These are phyloP conservation scores for Apaloderma vittatum DNA, from an alignment of 2,113 vertebrate species.

Conservation along the genomic window DNA sequence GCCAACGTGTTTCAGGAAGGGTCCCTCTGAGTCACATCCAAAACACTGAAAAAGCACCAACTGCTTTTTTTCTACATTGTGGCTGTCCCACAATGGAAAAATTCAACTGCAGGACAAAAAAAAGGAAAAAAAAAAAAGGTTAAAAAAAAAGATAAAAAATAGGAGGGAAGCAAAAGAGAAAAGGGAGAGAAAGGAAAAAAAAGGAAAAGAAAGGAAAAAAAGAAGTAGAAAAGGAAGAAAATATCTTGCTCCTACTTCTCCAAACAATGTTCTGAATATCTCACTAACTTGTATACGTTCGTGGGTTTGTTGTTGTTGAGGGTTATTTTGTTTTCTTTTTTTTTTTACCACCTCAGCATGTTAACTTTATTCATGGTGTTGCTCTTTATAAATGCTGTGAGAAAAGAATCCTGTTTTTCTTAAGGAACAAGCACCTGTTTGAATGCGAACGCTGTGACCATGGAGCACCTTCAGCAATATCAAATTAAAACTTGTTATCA, in stretches of 20 bases:
- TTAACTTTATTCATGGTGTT: background rate
- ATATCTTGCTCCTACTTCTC: background rate
- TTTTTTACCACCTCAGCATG: background rate
- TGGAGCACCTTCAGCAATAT: background rate
- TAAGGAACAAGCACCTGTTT: background rate
- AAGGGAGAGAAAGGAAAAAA: background rate
- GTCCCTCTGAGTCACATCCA: fast-evolving
- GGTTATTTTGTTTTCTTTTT: background rate
- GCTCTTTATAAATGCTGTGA: background rate
- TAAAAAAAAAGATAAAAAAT: no score
- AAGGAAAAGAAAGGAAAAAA: fast-evolving
- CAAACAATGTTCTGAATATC: background rate
- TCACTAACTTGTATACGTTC: background rate
- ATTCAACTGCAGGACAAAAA: background rate
- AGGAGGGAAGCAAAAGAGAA: background rate
- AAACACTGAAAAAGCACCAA: background rate
- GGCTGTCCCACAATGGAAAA: background rate
- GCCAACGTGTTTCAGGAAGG: fast-evolving
- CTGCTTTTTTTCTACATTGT: background rate
- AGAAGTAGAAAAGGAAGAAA: no score
- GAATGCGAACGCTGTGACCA: background rate
- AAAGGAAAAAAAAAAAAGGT: no score
- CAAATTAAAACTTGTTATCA: background rate
- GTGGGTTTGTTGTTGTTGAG: background rate
- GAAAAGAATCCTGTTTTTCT: background rate